These are phyloP conservation scores for Geotrupes spiniger DNA, from an alignment of 2,888 invertebrate genomes.

Conservation along the genomic window DNA sequence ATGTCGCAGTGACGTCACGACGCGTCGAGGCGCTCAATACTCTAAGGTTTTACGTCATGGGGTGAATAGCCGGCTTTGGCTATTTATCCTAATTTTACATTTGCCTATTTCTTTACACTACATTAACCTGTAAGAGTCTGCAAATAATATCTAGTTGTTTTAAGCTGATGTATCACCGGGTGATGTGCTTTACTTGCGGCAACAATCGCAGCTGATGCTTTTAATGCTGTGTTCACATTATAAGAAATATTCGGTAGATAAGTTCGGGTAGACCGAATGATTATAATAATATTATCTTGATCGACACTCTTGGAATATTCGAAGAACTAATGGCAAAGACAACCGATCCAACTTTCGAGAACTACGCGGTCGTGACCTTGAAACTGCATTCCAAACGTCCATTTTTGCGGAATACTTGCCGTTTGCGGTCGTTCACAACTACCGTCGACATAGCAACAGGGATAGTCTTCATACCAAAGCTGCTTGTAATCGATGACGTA, in stretches of 20 bases:
- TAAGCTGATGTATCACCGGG: too few relatives aligned
- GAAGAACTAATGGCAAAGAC: not conserved
- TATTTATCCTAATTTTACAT: constrained; percentile 8
- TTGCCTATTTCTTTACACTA: not conserved
- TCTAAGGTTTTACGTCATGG: constrained; percentile 42
- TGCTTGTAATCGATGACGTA: constrained; percentile 2
- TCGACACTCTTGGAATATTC: too few relatives aligned
- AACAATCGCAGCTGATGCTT: too few relatives aligned
- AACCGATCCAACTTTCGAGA: constrained; percentile 2
- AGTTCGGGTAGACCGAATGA: too few relatives aligned
- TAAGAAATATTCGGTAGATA: too few relatives aligned
- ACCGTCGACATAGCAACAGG: constrained; percentile 20
- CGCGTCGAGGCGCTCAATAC: constrained; percentile 45
- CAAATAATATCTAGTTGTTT: not conserved
- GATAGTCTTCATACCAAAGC: not conserved
- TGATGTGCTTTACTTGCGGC: too few relatives aligned
- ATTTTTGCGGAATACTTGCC: constrained; percentile 24
- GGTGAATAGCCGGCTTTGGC: constrained; percentile 39
- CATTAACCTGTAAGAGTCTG: not conserved
- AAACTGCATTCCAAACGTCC: constrained; percentile 24
- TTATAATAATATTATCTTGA: too few relatives aligned
- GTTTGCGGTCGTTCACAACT: constrained; percentile 4
- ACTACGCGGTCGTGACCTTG: constrained; percentile 28
- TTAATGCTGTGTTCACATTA: too few relatives aligned
- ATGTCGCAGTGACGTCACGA: constrained; percentile 48